Evolutionary conservation across 2,888 invertebrate genomes (phyloP).

Genomic region (Eupithecia dodoneata): DNA sequence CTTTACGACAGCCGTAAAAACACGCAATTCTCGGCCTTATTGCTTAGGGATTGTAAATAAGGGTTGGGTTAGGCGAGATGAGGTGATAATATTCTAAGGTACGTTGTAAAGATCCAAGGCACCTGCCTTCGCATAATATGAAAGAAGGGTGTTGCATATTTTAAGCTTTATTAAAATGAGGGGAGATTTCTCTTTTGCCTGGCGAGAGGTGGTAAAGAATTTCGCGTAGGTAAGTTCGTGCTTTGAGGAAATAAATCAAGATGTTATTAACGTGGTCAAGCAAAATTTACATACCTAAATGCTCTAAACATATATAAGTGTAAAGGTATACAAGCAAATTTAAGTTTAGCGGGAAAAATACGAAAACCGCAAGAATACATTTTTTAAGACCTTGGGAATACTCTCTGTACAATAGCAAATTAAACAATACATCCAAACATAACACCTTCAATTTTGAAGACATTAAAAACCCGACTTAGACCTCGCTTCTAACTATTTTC

Average conservation of each 20-base stretch:
- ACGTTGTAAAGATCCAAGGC: slow-evolving; percentile 40
- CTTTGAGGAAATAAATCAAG: background rate
- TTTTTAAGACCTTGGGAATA: too few relatives aligned
- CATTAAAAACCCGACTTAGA: too few relatives aligned
- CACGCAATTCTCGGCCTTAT: slow-evolving; percentile 43
- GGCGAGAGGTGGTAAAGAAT: background rate
- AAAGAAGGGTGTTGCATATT: slow-evolving; percentile 32
- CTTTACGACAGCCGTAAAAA: slow-evolving; percentile 38
- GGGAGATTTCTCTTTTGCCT: slow-evolving; percentile 6
- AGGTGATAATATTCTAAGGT: slow-evolving; percentile 43
- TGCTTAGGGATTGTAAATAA: slow-evolving; percentile 36
- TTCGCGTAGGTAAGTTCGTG: background rate
- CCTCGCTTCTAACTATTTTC: too few relatives aligned
- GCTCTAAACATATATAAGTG: too few relatives aligned
- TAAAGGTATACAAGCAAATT: too few relatives aligned
- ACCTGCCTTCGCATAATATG: slow-evolving; percentile 42
- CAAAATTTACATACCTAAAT: background rate
- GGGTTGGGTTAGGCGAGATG: slow-evolving; percentile 35
- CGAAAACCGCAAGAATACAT: too few relatives aligned
- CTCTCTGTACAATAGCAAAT: too few relatives aligned
- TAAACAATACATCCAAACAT: too few relatives aligned
- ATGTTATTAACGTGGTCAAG: background rate
- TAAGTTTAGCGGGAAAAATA: too few relatives aligned
- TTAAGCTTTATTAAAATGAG: slow-evolving; percentile 20
- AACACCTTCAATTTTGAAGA: too few relatives aligned